A percentile compares a stretch with the other conserved stretches of the same genome.
phyloP scores from a whole-genome alignment of 2,797 vertebrate genomes.

The Amazona finschi region DNA sequence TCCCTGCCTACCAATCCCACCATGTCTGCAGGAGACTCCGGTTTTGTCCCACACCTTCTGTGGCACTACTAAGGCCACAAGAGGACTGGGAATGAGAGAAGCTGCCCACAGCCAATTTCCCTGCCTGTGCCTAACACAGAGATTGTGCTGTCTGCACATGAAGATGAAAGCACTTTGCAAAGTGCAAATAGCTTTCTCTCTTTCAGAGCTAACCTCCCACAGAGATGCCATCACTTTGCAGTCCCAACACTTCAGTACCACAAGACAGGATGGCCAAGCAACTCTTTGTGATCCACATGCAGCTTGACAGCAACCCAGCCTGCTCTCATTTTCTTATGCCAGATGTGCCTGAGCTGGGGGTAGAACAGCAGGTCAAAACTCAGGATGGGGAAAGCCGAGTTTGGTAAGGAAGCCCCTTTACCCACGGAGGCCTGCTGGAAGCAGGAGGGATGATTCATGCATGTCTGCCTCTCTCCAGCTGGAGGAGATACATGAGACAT shows the following conservation, averaged over 20 bases:
- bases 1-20: not conserved
- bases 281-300: not conserved
- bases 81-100: not conserved
- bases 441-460: not conserved
- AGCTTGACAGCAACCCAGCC: not conserved
- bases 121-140: not conserved
- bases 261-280: not conserved
- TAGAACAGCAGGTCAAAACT: not conserved
- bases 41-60: not conserved
- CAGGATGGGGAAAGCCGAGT: accelerated
- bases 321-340: not conserved
- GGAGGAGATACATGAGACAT: accelerated
- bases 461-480: not conserved
- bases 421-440: not conserved
- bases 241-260: accelerated
- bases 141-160: accelerated
- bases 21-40: not conserved
- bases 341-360: not conserved
- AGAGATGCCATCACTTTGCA: accelerated
- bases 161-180: not conserved
- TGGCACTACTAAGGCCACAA: not conserved
- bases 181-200: not conserved
- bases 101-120: not conserved
- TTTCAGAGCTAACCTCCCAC: not conserved
- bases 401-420: not conserved